Conservation (phyloP, 2,113 vertebrate genomes). For the Pelecanoides urinatrix region DNA sequence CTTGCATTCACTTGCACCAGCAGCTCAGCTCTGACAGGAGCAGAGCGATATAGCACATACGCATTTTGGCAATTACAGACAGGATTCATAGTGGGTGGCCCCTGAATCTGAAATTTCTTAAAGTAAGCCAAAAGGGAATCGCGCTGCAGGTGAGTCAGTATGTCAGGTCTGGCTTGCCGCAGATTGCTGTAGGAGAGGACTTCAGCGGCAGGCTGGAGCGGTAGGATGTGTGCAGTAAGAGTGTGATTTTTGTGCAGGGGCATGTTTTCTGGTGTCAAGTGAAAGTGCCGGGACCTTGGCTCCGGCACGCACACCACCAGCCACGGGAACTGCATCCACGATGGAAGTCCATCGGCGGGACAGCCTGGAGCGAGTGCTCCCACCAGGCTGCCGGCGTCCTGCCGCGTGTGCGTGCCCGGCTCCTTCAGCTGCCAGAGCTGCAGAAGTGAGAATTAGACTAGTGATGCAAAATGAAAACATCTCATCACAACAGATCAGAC, state of each 20-base stretch:
- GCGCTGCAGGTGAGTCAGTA: accelerated
- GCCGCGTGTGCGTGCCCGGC: accelerated
- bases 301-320: accelerated
- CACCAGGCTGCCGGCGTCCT: accelerated
- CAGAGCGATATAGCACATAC: accelerated
- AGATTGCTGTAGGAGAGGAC: not conserved
- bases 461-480: not conserved
- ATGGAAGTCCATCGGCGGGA: accelerated
- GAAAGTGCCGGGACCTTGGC: not conserved
- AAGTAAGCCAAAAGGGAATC: not conserved
- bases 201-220: not conserved
- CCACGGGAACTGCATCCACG: not conserved
- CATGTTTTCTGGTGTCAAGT: not conserved
- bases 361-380: not conserved
- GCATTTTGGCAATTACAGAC: accelerated
- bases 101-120: not conserved
- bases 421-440: not conserved
- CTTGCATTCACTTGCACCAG: accelerated
- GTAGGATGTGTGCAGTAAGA: not conserved
- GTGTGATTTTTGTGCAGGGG: not conserved
- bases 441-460: not conserved
- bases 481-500: not conserved
- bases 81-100: not conserved
- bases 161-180: not conserved
- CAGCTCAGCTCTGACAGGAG: not conserved